Evolutionary conservation across 2,113 vertebrate genomes (phyloP).

Genomic region (Phalacrocorax aristotelis): DNA sequence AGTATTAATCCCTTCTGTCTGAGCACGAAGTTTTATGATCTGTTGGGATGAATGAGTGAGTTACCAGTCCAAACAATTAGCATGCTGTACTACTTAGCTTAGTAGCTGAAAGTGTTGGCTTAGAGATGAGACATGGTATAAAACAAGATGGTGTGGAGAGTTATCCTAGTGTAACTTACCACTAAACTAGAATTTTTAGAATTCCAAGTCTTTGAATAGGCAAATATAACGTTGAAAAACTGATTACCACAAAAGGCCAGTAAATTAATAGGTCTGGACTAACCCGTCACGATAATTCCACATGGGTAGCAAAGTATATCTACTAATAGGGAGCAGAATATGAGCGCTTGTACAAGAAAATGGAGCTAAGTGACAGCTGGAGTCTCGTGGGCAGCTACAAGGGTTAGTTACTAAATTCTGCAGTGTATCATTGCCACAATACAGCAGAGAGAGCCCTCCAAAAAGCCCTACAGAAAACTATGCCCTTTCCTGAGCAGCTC

Average conservation of each 20-base stretch:
- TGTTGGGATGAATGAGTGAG: conserved; percentile 52
- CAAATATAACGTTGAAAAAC: not conserved
- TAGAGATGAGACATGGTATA: not conserved
- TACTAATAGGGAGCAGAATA: not conserved
- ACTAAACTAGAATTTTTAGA: not conserved
- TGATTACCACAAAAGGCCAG: not conserved
- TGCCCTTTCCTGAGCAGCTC: not conserved
- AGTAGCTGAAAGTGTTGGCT: not conserved
- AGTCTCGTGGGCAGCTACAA: not conserved
- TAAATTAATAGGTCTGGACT: not conserved
- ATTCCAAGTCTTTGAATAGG: not conserved
- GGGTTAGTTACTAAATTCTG: not conserved
- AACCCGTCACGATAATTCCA: not conserved
- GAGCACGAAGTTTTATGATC: conserved; percentile 97
- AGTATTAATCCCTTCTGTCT: conserved; percentile 92
- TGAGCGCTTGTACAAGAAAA: not conserved
- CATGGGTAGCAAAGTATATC: not conserved
- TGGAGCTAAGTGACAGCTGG: not conserved
- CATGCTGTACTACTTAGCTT: not conserved
- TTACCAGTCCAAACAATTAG: not conserved
- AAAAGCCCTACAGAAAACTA: not conserved
- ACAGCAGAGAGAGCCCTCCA: not conserved
- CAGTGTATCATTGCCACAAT: not conserved
- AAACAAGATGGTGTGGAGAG: not conserved
- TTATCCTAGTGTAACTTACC: not conserved